A percentile compares a stretch with the other conserved stretches of the same genome.
These are phyloP conservation scores for Gryllus longicercus DNA, from an alignment of 2,888 invertebrate genomes.

Conservation along the genomic window DNA sequence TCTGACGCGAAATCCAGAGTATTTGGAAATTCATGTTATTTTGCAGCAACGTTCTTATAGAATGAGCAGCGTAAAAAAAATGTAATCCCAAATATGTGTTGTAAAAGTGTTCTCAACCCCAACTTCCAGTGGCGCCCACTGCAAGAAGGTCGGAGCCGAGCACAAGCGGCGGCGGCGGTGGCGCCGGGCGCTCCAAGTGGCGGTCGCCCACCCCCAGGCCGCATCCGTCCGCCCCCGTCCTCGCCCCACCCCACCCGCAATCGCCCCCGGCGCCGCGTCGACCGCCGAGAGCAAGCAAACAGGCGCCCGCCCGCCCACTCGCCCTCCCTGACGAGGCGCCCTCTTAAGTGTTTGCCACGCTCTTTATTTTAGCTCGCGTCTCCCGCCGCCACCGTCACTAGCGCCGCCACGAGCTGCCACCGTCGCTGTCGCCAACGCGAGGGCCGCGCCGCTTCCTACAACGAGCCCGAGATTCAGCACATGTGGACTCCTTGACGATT, in stretches of 20 bases:
- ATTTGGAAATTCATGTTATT: no score
- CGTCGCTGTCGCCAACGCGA: background rate
- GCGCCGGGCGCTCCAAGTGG: no score
- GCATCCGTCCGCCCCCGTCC: background rate
- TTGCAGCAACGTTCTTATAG: no score
- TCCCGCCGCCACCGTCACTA: background rate
- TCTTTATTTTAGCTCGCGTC: constrained; percentile 17
- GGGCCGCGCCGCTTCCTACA: background rate
- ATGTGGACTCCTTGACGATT: no score
- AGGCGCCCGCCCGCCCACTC: background rate
- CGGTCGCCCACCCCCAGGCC: background rate
- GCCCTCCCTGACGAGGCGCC: background rate
- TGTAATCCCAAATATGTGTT: no score
- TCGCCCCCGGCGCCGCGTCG: background rate
- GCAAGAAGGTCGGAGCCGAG: no score
- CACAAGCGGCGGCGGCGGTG: no score
- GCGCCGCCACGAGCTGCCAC: background rate
- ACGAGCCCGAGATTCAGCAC: no score
- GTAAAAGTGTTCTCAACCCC: no score
- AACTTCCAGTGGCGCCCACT: no score
- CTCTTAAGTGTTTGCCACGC: constrained; percentile 17
- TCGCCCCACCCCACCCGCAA: background rate
- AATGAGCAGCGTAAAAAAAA: no score
- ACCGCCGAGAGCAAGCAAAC: background rate
- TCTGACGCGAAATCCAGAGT: no score